Evolutionary conservation across 1,140 invertebrate species (phyloP), one percentile per base, ranked within the genome.

Genomic region (Heliconius hermathena): DNA sequence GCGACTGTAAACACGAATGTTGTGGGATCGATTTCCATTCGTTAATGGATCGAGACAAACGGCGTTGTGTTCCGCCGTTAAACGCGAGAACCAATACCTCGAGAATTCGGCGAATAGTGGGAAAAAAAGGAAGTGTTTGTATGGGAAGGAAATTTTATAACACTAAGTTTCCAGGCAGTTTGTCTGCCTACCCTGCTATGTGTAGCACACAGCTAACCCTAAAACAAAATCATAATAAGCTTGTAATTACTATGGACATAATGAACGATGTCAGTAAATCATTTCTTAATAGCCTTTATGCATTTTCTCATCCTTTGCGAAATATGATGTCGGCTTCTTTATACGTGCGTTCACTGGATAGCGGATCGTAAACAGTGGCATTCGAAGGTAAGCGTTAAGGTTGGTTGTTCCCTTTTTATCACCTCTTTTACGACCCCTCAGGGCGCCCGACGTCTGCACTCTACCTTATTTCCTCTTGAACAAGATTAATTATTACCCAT

Each of bases 391-490:
- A 86, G 81, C 83, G 81, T 79, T 85, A 85, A 85, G 86, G 84
- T 82, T 81, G 83, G 83, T 81, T 82, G 83, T 81, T 84, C 80
- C 78, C 82, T 54, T 87, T 90, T 90, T 90, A 90, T 89, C 85
- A 87, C 84, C 81, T 78, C 81, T 77, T 89, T 90, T 89, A 90
- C 83, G 88, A 88, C 80, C 74, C 80, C 78, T 60, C 73, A 60
- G 85, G 82, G 78, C 83, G 81, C 81, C 60, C 60, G 60, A 66
- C 26, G 22, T 66, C 60, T 66, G 60, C 60, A 66, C 60, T 66
- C 26, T 26, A 66, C 60, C 29, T 22, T 66, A 66, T 66, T 66
- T 66, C 60, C 13, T 66, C 22, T 66, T 66, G 60, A 66, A 66
- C 26, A 66, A 13, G 11, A 66, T 66, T 66, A 66, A 66, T 66